Base-by-base conservation (phyloP, 2,113 vertebrate species). In the Atlantisia rogersi region DNA sequence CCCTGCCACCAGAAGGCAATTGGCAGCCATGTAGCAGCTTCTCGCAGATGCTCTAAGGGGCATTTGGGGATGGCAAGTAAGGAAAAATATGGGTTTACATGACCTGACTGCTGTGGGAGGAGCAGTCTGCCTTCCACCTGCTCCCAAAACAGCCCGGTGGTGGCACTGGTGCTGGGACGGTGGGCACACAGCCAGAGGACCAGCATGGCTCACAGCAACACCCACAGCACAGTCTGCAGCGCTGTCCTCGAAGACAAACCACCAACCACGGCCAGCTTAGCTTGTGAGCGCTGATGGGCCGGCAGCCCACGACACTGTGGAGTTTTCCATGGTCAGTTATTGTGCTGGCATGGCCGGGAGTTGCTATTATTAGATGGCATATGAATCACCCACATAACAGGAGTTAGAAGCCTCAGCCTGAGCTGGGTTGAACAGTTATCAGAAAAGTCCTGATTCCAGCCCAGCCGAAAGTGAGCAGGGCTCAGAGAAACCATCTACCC, bases 311-410 rank as follows among this genome's bases (percentile, higher is more conserved):
- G 77, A 55, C 56, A 18, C 28, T 21, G 86, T 32, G 79, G 59
- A 88, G 71, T 86, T 92, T 95, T 93, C 94, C 90, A n/a, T 88
- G 92, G 90, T 77, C 91, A 92, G 71, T 88, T 82, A 28, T 59
- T 74, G 62, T 53, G 50, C 77, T 95, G 92, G 88, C 93, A 78
- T 89, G 91, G 52, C 73, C 39, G 8, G 70, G 65, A 71, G 64
- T 31, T 83, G 77, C 83, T 94, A 88, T 88, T 94, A 90, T 81
- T 95, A 94, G 81, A 37, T 84, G 83, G 81, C 80, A 50, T 67
- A 90, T 93, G 95, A 96, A 82, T 96, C 91, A 95, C 65, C 37
- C 12, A 0, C 48, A n/a, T 0, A 2, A 31, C 20, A 8, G 75
- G 77, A 95, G 74, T 31, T 48, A 88, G 70, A 48, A 90, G 89